These are phyloP conservation scores for Ataeniobius toweri DNA, from an alignment of 2,797 vertebrate genomes.

Conservation along the genomic window DNA sequence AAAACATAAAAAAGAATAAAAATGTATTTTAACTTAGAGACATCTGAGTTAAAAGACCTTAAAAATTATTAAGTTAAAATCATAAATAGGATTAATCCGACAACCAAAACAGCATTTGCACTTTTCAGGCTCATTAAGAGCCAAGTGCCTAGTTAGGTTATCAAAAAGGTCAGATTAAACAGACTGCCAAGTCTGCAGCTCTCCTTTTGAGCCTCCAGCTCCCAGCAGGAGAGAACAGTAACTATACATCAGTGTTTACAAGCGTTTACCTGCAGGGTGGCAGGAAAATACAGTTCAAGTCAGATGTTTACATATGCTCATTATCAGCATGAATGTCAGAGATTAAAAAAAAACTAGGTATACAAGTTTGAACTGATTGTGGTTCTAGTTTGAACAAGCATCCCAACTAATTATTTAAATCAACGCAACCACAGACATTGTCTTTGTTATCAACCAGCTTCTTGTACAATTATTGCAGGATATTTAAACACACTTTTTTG, in stretches of 20 bases:
- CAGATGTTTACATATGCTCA: background rate
- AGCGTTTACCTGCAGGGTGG: background rate
- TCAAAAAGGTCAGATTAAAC: constrained; percentile 53
- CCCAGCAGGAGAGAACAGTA: constrained; percentile 2
- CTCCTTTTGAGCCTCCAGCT: constrained; percentile 21
- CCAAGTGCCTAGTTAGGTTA: constrained; percentile 37
- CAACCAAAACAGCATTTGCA: constrained; percentile 30
- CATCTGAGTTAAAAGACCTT: constrained; percentile 12
- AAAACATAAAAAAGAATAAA: background rate
- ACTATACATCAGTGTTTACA: constrained; percentile 1
- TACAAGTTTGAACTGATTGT: background rate
- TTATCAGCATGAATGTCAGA: background rate
- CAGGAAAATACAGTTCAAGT: background rate
- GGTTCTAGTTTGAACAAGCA: background rate
- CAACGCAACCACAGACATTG: background rate
- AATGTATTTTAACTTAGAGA: constrained; percentile 3
- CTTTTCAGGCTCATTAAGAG: constrained; percentile 39
- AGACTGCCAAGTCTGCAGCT: constrained; percentile 25
- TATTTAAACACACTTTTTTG: background rate
- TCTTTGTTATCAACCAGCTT: background rate
- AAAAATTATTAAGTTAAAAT: background rate
- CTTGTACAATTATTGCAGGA: background rate
- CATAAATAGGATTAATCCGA: constrained; percentile 30
- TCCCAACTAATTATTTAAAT: background rate
- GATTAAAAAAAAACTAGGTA: background rate